Base-by-base conservation (phyloP, 2,113 vertebrate species). In the Chaetodon trifascialis region DNA sequence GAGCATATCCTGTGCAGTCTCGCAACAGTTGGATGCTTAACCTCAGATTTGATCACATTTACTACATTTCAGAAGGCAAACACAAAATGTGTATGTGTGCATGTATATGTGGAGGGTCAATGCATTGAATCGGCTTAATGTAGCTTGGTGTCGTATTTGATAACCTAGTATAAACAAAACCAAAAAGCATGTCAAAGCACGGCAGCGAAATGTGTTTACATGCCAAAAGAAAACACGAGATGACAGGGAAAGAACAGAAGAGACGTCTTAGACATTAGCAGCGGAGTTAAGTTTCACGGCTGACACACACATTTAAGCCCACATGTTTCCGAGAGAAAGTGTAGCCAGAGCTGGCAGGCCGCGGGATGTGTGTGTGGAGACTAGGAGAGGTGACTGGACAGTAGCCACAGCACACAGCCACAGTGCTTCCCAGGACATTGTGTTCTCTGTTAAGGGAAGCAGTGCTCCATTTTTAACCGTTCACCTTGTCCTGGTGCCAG, bases 351-450 rank as follows among this genome's bases (percentile, higher is more conserved):
- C 78, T 87, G 89, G 83, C 78, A 73, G 69, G 52, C 83, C 47
- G 65, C n/a, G 56, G 10, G 21, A 60, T 69, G 76, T 76, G 82
- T 76, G 63, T 86, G 83, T 11, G 49, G 80, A 76, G 78, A 66
- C 70, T 44, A 7, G 76, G 66, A 78, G 77, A 86, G 84, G 84
- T 86, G 80, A 91, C 88, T 90, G 92, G 88, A 92, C 88, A 84
- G 78, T 76, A 73, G 88, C 90, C 90, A 91, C 76, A 70, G 73
- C 84, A 84, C 84, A 79, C 76, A 49, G 79, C 42, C 59, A 62
- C 47, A 5, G 30, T 69, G 81, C 86, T 78, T 87, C 88, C 80
- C 73, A 84, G 94, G 90, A 94, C 94, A 95, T 88, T 89, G 87
- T 95, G 95, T 95, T 86, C 94, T 86, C 83, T 59, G 59, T 54